Percentiles rank a stretch among this genome's conserved stretches.
phyloP scores from a whole-genome alignment of 1,140 invertebrate species.

The Sinella curviseta region DNA sequence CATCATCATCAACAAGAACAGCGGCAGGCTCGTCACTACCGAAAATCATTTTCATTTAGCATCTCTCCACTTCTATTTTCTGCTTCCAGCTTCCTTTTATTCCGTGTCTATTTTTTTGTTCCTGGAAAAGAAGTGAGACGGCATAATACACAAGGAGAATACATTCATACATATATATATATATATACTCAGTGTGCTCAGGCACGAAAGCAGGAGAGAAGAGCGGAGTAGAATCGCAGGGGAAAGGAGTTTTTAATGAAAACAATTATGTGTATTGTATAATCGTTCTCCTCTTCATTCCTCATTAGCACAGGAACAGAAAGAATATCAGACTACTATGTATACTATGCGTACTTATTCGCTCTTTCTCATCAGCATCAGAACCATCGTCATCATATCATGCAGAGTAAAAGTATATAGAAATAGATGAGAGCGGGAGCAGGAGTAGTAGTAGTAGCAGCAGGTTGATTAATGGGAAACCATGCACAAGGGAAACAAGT shows the following conservation, averaged over 20 bases:
- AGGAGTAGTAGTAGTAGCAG: neutral
- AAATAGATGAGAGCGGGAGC: neutral
- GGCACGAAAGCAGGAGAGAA: neutral
- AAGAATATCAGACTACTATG: neutral
- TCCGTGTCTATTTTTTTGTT: neutral
- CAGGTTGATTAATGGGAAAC: slow-evolving; percentile 26
- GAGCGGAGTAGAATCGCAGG: neutral
- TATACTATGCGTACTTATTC: neutral
- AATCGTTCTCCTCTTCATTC: slow-evolving; percentile 24
- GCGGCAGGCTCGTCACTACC: neutral
- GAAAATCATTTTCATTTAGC: slow-evolving; percentile 26
- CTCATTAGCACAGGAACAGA: slow-evolving; percentile 10
- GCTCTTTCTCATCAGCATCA: neutral
- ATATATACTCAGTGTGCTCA: too few species aligned
- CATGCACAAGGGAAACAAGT: slow-evolving; percentile 12
- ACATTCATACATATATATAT: too few species aligned
- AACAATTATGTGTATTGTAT: slow-evolving; percentile 25
- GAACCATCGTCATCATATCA: neutral
- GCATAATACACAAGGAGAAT: slow-evolving; percentile 14
- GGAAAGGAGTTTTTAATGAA: slow-evolving; percentile 25
- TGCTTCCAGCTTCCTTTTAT: neutral
- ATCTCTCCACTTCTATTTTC: slow-evolving; percentile 10
- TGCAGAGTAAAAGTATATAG: neutral
- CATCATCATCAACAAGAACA: neutral
- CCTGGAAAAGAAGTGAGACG: neutral